Evolutionary conservation across 2,888 invertebrate genomes (phyloP).

Genomic region (Operophtera brumata): DNA sequence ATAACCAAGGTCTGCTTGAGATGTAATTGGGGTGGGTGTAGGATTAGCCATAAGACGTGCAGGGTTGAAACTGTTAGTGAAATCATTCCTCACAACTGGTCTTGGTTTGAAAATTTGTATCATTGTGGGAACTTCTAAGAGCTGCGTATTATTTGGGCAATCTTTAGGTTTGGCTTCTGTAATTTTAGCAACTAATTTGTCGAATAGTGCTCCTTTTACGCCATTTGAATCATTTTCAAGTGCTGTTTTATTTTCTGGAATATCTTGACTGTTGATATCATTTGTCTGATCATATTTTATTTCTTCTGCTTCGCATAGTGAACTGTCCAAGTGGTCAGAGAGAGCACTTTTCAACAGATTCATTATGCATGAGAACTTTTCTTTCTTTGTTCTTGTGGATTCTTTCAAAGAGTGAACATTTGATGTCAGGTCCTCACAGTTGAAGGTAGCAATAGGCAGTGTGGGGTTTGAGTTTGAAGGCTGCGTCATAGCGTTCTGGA

Average conservation of each 20-base stretch:
- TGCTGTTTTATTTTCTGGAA: background rate
- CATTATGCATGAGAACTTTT: conserved; percentile 35
- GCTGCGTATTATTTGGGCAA: conserved; percentile 10
- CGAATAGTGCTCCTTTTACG: conserved; percentile 11
- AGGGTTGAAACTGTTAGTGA: background rate
- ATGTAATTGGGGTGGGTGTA: conserved; percentile 17
- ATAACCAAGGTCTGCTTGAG: conserved; percentile 4
- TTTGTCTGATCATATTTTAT: conserved; percentile 12
- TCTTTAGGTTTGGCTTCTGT: conserved; percentile 25
- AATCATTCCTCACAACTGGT: conserved; percentile 3
- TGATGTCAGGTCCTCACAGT: conserved; percentile 22
- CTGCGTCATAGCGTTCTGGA: conserved; percentile 8
- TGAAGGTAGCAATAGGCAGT: background rate
- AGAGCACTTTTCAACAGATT: conserved; percentile 38
- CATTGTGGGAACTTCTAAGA: conserved; percentile 21
- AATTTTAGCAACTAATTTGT: conserved; percentile 28
- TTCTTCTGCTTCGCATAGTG: conserved; percentile 3
- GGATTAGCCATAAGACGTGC: conserved; percentile 15
- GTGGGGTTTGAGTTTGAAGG: conserved; percentile 3
- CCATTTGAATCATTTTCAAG: conserved; percentile 15
- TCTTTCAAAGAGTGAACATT: conserved; percentile 31
- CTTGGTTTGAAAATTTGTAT: conserved; percentile 30
- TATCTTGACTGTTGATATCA: conserved; percentile 6
- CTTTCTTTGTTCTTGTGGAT: conserved; percentile 32
- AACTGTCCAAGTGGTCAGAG: conserved; percentile 29